These are phyloP conservation scores for Trachelus stipa DNA, from an alignment of 2,888 invertebrate genomes.

Conservation along the genomic window DNA sequence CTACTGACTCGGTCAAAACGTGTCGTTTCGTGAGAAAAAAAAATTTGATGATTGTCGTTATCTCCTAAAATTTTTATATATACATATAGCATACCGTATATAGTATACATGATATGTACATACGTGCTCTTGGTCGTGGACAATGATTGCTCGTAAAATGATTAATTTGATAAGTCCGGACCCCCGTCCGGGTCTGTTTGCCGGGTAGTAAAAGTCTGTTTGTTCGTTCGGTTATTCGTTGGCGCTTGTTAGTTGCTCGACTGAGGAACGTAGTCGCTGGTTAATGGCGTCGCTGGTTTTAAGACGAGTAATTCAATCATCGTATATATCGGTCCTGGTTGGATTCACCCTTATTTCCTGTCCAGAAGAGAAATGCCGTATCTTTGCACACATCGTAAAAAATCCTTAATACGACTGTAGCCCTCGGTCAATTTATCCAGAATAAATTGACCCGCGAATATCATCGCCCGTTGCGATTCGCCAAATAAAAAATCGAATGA, in stretches of 20 bases:
- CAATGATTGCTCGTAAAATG: slow-evolving; percentile 44
- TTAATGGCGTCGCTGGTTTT: slow-evolving; percentile 38
- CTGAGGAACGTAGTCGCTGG: slow-evolving; percentile 9
- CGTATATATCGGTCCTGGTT: slow-evolving; percentile 10
- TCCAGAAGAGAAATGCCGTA: slow-evolving; percentile 7
- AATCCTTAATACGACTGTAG: neutral
- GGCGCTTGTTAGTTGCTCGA: slow-evolving; percentile 30
- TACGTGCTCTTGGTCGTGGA: neutral
- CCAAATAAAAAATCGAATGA: neutral
- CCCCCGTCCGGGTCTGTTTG: slow-evolving; percentile 36
- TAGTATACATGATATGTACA: neutral
- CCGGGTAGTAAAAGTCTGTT: slow-evolving; percentile 47
- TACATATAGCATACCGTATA: neutral
- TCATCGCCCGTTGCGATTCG: neutral
- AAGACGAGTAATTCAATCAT: slow-evolving; percentile 51
- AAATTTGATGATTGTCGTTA: neutral
- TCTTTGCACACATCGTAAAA: slow-evolving; percentile 40
- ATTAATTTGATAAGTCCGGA: slow-evolving; percentile 48
- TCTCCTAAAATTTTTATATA: neutral
- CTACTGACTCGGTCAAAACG: neutral
- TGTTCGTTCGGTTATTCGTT: slow-evolving; percentile 30
- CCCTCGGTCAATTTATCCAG: neutral
- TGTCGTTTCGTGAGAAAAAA: neutral
- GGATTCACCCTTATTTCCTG: neutral
- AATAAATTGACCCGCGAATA: neutral